phyloP scores from a whole-genome alignment of 2,888 invertebrate species.

The Agrochola circellaris region DNA sequence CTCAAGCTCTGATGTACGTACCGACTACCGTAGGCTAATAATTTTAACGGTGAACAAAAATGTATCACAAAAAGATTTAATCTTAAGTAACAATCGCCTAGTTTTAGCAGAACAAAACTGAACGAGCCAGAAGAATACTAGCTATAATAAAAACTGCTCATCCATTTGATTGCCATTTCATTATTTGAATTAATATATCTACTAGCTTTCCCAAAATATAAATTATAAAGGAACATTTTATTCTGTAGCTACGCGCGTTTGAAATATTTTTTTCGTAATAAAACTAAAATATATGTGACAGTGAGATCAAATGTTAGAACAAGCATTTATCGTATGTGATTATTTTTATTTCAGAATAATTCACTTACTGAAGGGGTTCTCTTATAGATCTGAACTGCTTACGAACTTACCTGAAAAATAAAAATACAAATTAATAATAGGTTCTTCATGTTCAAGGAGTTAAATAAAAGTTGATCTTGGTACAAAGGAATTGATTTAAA shows the following conservation, averaged over 20 bases:
- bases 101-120: neutral
- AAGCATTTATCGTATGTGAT: conserved; percentile 11
- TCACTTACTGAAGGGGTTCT: conserved; percentile 51
- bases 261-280: conserved; percentile 25
- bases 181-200: conserved; percentile 26
- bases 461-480: neutral
- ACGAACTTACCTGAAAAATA: conserved; percentile 84
- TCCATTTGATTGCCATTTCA: neutral
- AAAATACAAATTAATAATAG: conserved; percentile 13
- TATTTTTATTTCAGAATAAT: conserved; percentile 26
- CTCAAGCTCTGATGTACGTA: neutral
- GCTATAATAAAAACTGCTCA: conserved; percentile 10
- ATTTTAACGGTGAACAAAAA: neutral
- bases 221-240: conserved; percentile 36
- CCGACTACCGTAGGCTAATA: neutral
- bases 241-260: neutral
- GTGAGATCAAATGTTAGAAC: conserved; percentile 27
- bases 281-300: conserved; percentile 42
- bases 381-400: conserved; percentile 63
- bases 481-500: neutral
- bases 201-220: conserved; percentile 21
- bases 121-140: neutral
- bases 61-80: neutral
- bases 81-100: neutral
- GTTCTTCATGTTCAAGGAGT: accelerated